A percentile compares a stretch with the other conserved stretches of the same genome.
These are phyloP conservation scores for Ceraclea dissimilis DNA, from an alignment of 2,888 invertebrate genomes.

Conservation along the genomic window DNA sequence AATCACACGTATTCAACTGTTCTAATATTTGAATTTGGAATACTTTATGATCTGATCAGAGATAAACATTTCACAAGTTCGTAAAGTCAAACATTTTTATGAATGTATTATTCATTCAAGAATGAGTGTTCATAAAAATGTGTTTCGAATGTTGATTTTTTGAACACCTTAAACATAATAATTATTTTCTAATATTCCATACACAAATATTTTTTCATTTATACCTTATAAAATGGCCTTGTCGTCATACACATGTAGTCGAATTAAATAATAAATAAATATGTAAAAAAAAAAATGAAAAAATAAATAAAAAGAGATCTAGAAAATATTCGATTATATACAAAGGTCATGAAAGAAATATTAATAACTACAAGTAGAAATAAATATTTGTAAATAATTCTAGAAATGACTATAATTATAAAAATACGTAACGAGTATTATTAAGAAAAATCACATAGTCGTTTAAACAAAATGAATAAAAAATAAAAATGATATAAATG, in stretches of 20 bases:
- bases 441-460: neutral
- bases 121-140: no score
- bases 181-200: no score
- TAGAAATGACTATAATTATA: neutral
- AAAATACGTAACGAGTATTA: neutral
- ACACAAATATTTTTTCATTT: neutral
- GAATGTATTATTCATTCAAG: no score
- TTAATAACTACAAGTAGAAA: neutral
- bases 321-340: neutral
- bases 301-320: neutral
- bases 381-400: neutral
- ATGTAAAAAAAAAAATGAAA: neutral
- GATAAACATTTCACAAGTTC: no score
- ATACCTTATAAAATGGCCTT: slow-evolving; percentile 5
- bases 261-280: neutral
- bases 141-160: no score
- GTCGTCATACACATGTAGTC: slow-evolving; percentile 2
- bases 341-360: neutral
- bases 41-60: no score
- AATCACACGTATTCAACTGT: no score
- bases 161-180: no score
- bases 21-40: no score
- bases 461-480: neutral
- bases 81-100: no score
- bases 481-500: neutral